phyloP scores from a whole-genome alignment of 2,888 invertebrate species.

The Tanaodytes sp. region DNA sequence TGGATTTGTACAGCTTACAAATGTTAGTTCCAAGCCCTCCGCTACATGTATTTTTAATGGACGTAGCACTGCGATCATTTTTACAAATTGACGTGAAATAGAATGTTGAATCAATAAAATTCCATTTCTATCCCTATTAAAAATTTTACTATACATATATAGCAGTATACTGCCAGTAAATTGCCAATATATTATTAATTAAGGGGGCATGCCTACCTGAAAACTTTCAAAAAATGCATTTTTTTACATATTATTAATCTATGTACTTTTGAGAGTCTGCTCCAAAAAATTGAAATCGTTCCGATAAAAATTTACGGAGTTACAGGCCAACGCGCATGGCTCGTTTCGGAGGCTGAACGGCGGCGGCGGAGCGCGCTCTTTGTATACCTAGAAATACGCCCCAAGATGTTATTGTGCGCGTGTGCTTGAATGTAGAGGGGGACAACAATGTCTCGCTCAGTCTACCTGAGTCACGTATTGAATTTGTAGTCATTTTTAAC shows the following conservation, averaged over 20 bases:
- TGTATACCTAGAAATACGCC: slow-evolving; percentile 4
- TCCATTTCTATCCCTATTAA: too few relatives aligned
- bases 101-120: too few relatives aligned
- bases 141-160: too few relatives aligned
- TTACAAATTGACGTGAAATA: too few relatives aligned
- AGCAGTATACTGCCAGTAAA: too few relatives aligned
- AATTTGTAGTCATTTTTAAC: slow-evolving; percentile 7
- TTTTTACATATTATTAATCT: slow-evolving; percentile 9
- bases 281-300: slow-evolving; percentile 14
- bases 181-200: slow-evolving; percentile 2
- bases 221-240: slow-evolving; percentile 22
- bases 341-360: slow-evolving; percentile 15
- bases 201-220: slow-evolving; percentile 13
- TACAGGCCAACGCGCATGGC: slow-evolving; percentile 2
- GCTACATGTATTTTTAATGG: too few relatives aligned
- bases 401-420: slow-evolving; percentile 11
- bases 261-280: slow-evolving; percentile 3
- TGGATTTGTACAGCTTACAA: too few relatives aligned
- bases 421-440: slow-evolving; percentile 6
- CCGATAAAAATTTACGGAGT: slow-evolving; percentile 9
- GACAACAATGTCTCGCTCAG: slow-evolving; percentile 8
- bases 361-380: slow-evolving; percentile 17
- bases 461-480: neutral
- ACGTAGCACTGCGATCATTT: too few relatives aligned
- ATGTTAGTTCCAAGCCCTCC: too few relatives aligned